Evolutionary conservation across 2,888 invertebrate genomes (phyloP).

Genomic region (Petrophora chlorosata): DNA sequence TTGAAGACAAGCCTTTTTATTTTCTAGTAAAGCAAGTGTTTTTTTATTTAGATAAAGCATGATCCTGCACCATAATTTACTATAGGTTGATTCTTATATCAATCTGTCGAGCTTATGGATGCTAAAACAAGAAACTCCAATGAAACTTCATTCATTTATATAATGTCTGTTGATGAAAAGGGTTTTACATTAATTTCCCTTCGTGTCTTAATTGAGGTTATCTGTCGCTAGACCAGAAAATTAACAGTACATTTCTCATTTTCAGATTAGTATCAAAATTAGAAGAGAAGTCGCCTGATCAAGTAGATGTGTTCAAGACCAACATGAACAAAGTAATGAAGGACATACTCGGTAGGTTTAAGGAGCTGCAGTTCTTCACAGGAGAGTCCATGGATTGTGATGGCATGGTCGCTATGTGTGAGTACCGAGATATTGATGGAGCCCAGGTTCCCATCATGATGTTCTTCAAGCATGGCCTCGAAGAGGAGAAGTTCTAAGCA

Average conservation of each 20-base stretch:
- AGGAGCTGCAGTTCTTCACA: conserved; percentile 95
- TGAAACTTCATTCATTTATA: conserved; percentile 74
- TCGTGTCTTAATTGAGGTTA: background rate
- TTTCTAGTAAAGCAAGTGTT: no score
- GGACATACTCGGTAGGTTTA: conserved; percentile 94
- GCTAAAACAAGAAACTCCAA: conserved; percentile 70
- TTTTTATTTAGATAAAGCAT: background rate
- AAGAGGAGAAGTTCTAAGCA: conserved; percentile 96
- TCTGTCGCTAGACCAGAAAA: background rate
- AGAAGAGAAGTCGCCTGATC: conserved; percentile 91
- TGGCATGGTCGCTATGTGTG: conserved; percentile 96
- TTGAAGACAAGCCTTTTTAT: no score
- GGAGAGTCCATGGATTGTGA: conserved; percentile 97
- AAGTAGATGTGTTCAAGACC: conserved; percentile 94
- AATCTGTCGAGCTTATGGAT: conserved; percentile 66
- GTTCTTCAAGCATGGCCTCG: conserved; percentile 98
- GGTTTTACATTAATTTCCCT: conserved; percentile 59
- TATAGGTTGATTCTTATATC: conserved; percentile 59
- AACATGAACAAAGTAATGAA: conserved; percentile 98
- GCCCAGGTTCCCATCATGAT: conserved; percentile 93
- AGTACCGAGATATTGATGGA: conserved; percentile 95
- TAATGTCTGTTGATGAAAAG: conserved; percentile 77
- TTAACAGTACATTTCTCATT: conserved; percentile 29
- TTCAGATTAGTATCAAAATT: conserved; percentile 91
- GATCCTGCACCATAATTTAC: conserved; percentile 73